Percentiles rank a stretch among this genome's conserved stretches.
These are phyloP conservation scores for Megaceryle maxima DNA, from an alignment of 2,113 vertebrate species.

Conservation along the genomic window DNA sequence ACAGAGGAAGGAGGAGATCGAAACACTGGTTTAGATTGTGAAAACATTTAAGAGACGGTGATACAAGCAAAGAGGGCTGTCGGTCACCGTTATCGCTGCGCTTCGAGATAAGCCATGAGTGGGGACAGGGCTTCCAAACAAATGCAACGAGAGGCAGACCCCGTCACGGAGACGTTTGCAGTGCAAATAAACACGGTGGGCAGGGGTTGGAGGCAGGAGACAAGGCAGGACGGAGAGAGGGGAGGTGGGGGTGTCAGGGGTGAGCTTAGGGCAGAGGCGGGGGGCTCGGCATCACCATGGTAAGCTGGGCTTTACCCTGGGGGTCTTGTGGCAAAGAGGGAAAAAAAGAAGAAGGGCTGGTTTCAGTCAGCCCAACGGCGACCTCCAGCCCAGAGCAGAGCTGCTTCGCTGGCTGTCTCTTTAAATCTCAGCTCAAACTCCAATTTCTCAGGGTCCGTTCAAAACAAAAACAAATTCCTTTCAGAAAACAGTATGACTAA, in stretches of 20 bases:
- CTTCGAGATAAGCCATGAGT: conserved; percentile 22
- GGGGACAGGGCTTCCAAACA: conserved; percentile 40
- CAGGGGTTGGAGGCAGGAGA: background rate
- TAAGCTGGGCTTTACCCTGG: background rate
- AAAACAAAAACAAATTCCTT: conserved; percentile 20
- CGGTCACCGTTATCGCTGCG: background rate
- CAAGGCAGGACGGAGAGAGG: background rate
- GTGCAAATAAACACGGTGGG: background rate
- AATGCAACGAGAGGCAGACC: background rate
- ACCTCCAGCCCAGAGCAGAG: background rate
- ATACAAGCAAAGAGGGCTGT: background rate
- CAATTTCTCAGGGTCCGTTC: background rate
- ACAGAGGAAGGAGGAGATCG: background rate
- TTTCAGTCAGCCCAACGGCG: rapidly evolving
- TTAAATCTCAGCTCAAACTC: background rate
- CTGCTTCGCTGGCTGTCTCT: background rate
- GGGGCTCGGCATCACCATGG: background rate
- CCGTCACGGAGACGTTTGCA: background rate
- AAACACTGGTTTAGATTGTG: background rate
- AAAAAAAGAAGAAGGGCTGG: background rate
- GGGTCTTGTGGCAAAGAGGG: background rate
- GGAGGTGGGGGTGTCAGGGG: background rate
- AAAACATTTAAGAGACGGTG: background rate
- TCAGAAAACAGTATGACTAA: background rate
- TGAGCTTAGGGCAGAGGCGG: background rate